Conservation (phyloP, 2,113 vertebrate genomes). For the Equus quagga region DNA sequence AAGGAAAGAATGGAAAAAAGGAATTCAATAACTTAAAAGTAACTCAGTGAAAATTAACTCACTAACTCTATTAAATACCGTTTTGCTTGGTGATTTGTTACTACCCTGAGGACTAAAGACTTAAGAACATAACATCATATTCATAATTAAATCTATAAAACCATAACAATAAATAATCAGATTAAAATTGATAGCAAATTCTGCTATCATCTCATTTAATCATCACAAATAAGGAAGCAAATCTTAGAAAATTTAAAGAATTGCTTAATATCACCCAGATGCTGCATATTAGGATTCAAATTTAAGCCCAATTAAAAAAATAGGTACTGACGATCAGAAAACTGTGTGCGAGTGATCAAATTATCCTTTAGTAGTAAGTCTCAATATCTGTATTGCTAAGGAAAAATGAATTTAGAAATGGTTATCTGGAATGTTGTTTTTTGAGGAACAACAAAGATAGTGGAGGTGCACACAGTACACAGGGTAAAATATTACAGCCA, state of each 20-base stretch:
- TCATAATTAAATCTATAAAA: neutral
- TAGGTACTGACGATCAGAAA: neutral
- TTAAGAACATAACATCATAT: neutral
- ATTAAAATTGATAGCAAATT: neutral
- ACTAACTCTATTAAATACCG: neutral
- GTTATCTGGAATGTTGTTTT: neutral
- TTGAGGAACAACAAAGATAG: neutral
- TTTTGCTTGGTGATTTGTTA: neutral
- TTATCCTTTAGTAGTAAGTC: neutral
- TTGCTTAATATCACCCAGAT: neutral
- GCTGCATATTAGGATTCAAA: neutral
- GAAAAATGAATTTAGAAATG: neutral
- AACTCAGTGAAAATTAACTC: neutral
- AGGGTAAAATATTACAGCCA: fast-evolving
- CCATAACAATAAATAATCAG: neutral
- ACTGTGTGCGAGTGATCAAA: neutral
- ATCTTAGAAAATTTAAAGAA: neutral
- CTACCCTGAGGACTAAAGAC: neutral
- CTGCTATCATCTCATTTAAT: neutral
- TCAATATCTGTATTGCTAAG: neutral
- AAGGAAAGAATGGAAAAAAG: neutral
- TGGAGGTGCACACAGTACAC: fast-evolving
- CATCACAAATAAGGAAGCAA: neutral
- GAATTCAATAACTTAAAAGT: too few relatives aligned
- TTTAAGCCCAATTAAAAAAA: neutral